Base-by-base conservation (phyloP, 2,888 invertebrate species). In the Synergus umbraculus region DNA sequence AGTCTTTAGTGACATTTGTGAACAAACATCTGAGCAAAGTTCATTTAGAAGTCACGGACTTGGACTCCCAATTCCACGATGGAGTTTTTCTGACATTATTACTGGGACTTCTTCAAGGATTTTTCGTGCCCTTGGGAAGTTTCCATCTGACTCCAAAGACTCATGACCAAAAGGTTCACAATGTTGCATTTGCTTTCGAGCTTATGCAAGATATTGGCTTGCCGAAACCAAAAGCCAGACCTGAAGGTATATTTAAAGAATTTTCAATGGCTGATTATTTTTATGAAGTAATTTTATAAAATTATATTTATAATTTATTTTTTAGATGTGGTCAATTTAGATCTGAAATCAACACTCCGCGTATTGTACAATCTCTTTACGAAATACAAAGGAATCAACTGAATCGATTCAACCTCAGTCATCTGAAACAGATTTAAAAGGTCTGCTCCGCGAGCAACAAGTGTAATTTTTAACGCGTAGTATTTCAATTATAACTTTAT, bases 21-120 rank as follows among this genome's bases (percentile, higher is more conserved):
- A 99, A 99, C 93, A 99, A 99, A 92, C 98, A 99, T 92, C 93
- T 99, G 90, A 97, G 97, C 91, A 99, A 98, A 93, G 95, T 99
- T 84, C 99, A 99, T 92, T 94, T 99, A 85, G 99, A 99, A 93
- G 98, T 99, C 1, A 95, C 95, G 69, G 98, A 98, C 90, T 93
- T 99, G 88, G 99, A 98, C 88, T 95, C 95, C 1, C 98, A 98
- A 93, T 99, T 99, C 92, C 97, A 98, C 89, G 99, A 99, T 92
- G 99, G 99, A 0, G 99, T 99, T 2, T 98, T 97, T 92, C 94
- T 99, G 69, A 97, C 98, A 49, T 94, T 99, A 76, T 93, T 99
- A 82, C 97, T 99, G 96, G 99, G 99, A 0, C 93, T 99, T 12
- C 93, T 99, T 13, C 99, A 99, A 91, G 98, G 98, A 18, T 99